Evolutionary conservation across 2,113 vertebrate species (phyloP).

Genomic region (Proterorhinus semilunaris): DNA sequence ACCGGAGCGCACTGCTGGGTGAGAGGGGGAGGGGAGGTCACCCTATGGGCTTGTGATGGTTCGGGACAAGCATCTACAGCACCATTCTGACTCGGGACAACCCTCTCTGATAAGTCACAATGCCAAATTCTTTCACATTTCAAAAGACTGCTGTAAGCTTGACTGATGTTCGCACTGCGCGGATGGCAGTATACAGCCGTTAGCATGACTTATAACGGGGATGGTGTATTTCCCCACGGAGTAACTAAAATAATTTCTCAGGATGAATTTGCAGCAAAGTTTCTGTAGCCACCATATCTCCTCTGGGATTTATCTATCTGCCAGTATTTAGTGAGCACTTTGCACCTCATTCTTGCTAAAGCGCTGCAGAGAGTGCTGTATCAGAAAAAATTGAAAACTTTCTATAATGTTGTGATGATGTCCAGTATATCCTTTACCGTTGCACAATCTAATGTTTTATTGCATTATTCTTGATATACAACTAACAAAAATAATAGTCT

Average conservation of each 20-base stretch:
- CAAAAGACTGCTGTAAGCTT: constrained; percentile 34
- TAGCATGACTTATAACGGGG: constrained; percentile 69
- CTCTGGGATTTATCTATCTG: constrained; percentile 54
- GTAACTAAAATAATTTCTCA: constrained; percentile 67
- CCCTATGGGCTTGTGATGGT: constrained; percentile 43
- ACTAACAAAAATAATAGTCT: constrained; percentile 37
- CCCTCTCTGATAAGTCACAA: constrained; percentile 34
- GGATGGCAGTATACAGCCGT: constrained; percentile 65
- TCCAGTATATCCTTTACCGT: too few species aligned
- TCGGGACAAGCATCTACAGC: constrained; percentile 12
- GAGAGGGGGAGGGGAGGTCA: constrained; percentile 23
- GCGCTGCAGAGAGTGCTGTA: constrained; percentile 22
- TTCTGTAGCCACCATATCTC: constrained; percentile 43
- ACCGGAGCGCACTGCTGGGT: constrained; percentile 19
- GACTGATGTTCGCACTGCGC: constrained; percentile 62
- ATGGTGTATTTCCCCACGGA: constrained; percentile 62
- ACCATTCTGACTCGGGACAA: constrained; percentile 26
- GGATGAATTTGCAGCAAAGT: constrained; percentile 66
- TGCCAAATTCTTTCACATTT: constrained; percentile 53
- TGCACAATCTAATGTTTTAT: too few species aligned
- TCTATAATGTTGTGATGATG: too few species aligned
- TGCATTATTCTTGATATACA: too few species aligned
- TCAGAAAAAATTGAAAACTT: constrained; percentile 11
- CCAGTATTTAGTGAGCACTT: constrained; percentile 56
- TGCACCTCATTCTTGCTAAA: constrained; percentile 40